phyloP scores from a whole-genome alignment of 2,888 invertebrate species.

The Chalcosyrphus nemorum region DNA sequence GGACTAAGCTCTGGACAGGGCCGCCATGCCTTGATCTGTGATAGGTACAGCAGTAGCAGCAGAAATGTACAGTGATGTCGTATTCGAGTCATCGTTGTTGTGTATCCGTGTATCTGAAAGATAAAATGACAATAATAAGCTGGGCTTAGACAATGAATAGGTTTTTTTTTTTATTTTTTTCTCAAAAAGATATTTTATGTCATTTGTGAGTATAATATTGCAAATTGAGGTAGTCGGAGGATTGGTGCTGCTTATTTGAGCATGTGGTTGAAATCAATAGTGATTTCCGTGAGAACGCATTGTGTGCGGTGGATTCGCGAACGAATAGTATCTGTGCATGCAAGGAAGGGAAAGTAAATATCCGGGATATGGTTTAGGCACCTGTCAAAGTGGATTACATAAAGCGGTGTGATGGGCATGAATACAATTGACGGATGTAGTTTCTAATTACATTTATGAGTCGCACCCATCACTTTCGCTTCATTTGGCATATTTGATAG shows the following conservation, averaged over 20 bases:
- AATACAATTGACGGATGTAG: no score
- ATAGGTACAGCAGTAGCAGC: conserved; percentile 77
- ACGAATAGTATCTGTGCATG: neutral
- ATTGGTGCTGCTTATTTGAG: conserved; percentile 28
- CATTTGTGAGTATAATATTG: conserved; percentile 7
- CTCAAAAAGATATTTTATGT: conserved; percentile 6
- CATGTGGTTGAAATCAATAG: conserved; percentile 64
- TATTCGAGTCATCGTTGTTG: conserved; percentile 61
- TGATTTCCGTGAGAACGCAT: conserved; percentile 28
- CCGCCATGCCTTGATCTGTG: conserved; percentile 83
- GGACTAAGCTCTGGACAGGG: conserved; percentile 91
- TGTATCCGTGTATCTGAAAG: conserved; percentile 59
- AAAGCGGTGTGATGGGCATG: no score
- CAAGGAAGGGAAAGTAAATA: conserved; percentile 33
- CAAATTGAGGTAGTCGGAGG: conserved; percentile 9
- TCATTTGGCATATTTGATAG: no score
- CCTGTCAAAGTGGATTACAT: conserved; percentile 8
- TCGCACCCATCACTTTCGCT: no score
- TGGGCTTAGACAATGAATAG: conserved; percentile 18
- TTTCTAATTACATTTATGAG: no score
- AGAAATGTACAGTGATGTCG: conserved; percentile 73
- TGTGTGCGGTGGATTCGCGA: neutral
- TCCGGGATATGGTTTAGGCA: neutral
- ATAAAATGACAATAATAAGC: conserved; percentile 41
- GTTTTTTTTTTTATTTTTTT: neutral